These are phyloP conservation scores for Taxidea taxus DNA, from an alignment of 2,113 vertebrate species.

Conservation along the genomic window DNA sequence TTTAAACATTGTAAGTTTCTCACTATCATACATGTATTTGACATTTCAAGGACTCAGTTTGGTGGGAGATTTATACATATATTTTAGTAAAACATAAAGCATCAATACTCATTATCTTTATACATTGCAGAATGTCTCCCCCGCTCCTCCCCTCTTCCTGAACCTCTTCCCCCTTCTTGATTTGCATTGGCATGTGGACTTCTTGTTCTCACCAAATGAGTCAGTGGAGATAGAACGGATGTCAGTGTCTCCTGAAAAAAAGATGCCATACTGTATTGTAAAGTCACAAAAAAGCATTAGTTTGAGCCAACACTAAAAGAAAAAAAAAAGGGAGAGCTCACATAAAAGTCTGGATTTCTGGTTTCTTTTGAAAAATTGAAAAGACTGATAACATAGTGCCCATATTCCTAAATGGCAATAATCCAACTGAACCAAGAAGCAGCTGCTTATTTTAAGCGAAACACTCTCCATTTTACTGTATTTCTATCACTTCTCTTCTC, in stretches of 20 bases:
- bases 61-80: neutral
- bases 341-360: constrained; percentile 50
- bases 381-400: constrained; percentile 17
- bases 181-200: constrained; percentile 45
- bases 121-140: neutral
- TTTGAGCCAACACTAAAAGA: constrained; percentile 40
- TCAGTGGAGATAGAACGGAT: constrained; percentile 49
- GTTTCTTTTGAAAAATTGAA: constrained; percentile 37
- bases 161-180: constrained; percentile 22
- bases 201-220: constrained; percentile 64
- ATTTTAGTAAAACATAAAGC: neutral
- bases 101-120: neutral
- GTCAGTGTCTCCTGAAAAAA: constrained; percentile 51
- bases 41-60: constrained; percentile 16
- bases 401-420: neutral
- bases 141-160: neutral
- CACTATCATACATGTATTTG: neutral
- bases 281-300: constrained; percentile 45
- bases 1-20: constrained; percentile 15
- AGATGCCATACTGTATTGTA: constrained; percentile 56
- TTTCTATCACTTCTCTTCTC: neutral
- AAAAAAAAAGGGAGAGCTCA: constrained; percentile 7
- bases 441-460: neutral
- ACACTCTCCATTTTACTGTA: neutral
- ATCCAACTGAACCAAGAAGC: neutral